Conservation (phyloP, 1,140 invertebrate species). For the Pteromalus puparum region DNA sequence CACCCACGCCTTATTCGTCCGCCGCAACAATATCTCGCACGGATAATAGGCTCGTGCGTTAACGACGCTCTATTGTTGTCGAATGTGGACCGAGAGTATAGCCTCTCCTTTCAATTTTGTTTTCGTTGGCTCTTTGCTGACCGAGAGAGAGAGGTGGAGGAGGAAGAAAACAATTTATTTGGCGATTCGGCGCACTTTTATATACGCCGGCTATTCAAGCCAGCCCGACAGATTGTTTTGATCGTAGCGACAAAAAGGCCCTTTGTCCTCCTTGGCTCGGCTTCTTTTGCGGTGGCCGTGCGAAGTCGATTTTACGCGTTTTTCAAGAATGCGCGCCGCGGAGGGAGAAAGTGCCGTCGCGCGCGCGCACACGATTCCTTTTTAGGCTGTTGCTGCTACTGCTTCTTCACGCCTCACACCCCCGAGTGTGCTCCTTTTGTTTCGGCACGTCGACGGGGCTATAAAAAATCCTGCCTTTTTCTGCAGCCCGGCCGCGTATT, state of each 20-base stretch:
- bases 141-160: background rate
- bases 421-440: conserved; percentile 29
- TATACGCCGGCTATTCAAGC: conserved; percentile 53
- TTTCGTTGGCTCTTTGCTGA: conserved; percentile 36
- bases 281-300: conserved; percentile 33
- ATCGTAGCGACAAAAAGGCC: conserved; percentile 65
- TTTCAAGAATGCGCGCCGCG: conserved; percentile 53
- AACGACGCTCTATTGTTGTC: conserved; percentile 65
- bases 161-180: conserved; percentile 50
- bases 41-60: conserved; percentile 40
- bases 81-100: conserved; percentile 65
- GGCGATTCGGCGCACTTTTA: conserved; percentile 23
- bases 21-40: conserved; percentile 31
- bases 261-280: conserved; percentile 58
- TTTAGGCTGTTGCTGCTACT: conserved; percentile 12
- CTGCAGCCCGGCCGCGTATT: conserved; percentile 29
- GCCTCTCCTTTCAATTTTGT: conserved; percentile 52
- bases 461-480: conserved; percentile 46
- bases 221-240: conserved; percentile 67
- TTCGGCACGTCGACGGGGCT: conserved; percentile 32
- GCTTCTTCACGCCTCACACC: conserved; percentile 20
- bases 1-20: conserved; percentile 45
- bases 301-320: conserved; percentile 61
- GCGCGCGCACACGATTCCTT: background rate
- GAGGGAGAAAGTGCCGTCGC: conserved; percentile 45